A percentile compares a stretch with the other conserved stretches of the same genome.
These are phyloP conservation scores for Coenonympha glycerion DNA, from an alignment of 2,888 invertebrate species.

Conservation along the genomic window DNA sequence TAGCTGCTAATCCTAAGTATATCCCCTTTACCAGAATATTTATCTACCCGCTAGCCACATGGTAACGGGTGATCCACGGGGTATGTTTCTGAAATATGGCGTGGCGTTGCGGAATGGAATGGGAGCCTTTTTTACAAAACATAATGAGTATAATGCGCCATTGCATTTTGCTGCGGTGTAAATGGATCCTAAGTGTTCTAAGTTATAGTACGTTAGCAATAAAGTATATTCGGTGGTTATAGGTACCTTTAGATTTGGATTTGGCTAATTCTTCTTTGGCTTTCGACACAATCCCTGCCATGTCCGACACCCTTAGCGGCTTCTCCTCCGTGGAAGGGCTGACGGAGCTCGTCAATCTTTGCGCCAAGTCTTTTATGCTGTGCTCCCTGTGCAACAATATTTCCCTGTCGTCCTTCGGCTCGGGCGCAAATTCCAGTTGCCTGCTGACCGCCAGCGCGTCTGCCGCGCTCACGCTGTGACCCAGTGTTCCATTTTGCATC, in stretches of 20 bases:
- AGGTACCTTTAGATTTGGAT: conserved; percentile 84
- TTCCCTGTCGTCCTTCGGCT: conserved; percentile 76
- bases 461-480: conserved; percentile 68
- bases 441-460: conserved; percentile 59
- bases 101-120: too few species aligned
- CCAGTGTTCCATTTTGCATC: conserved; percentile 75
- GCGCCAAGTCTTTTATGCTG: conserved; percentile 91
- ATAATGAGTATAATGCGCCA: too few species aligned
- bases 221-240: too few species aligned
- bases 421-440: conserved; percentile 75
- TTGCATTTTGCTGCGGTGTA: too few species aligned
- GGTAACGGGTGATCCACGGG: too few species aligned
- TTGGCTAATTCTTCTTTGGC: conserved; percentile 94
- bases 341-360: conserved; percentile 84
- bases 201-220: too few species aligned
- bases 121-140: too few species aligned
- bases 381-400: conserved; percentile 86
- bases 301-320: conserved; percentile 83
- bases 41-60: too few species aligned
- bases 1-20: too few species aligned
- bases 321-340: conserved; percentile 77
- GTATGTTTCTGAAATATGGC: too few species aligned
- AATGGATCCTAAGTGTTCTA: too few species aligned
- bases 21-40: too few species aligned
- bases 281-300: conserved; percentile 93